Base-by-base conservation (phyloP, 1,140 invertebrate species). In the Rhizoglyphus robini region DNA sequence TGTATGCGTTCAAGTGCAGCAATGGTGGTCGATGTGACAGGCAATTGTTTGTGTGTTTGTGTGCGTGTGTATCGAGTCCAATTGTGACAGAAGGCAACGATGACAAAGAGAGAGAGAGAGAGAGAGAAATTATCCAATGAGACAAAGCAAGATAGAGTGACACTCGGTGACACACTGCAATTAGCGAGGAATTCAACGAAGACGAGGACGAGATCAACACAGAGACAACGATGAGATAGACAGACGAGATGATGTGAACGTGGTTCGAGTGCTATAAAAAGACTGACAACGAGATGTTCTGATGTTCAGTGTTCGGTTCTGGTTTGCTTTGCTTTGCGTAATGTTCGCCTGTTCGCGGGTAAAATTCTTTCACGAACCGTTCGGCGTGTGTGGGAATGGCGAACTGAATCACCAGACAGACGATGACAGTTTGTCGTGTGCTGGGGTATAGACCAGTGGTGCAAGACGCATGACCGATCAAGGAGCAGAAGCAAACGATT, bases 61-160 rank as follows among this genome's bases (percentile, higher is more conserved):
- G n/a, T n/a, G n/a, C n/a, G n/a, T n/a, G n/a, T n/a, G n/a, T n/a
- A n/a, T n/a, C n/a, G n/a, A n/a, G n/a, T n/a, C n/a, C n/a, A n/a
- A n/a, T n/a, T n/a, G n/a, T 32, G 51, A 54, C 8, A 11, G 51
- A 20, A 32, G 8, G 8, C 20, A 23, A 54, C 23, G 23, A 5
- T 15, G 51, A 54, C 23, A 54, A 23, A 54, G 20, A 8, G 20
- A 8, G 8, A 54, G 51, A 54, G 51, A 54, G 51, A 5, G 51
- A 54, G 51, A 54, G 20, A 54, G 51, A 54, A 32, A 54, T 8
- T n/a, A n/a, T n/a, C n/a, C n/a, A 54, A 32, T 27, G 51, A 54
- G 20, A 23, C 15, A 32, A 23, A 54, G 51, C 15, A 23, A 54
- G 20, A 23, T 27, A 32, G 51, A 54, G 51, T 8, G n/a, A n/a